Conservation (phyloP, 2,113 vertebrate species). For the Collichthys lucidus region DNA sequence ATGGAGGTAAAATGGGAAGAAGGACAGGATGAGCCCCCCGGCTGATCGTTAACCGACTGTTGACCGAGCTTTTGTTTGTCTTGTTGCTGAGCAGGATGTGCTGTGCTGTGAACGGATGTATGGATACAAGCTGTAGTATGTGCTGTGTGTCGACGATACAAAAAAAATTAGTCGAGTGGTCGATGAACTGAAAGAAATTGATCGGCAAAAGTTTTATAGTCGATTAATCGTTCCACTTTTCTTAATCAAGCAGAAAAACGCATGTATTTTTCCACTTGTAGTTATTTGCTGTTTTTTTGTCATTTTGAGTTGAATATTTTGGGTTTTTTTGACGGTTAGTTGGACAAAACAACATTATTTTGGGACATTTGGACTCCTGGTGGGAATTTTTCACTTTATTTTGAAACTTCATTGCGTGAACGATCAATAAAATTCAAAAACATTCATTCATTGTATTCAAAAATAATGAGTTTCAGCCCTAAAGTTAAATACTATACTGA, state of each 20-base stretch:
- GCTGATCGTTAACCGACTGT: slow-evolving; percentile 16
- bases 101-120: background rate
- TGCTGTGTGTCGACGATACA: too few species aligned
- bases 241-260: background rate
- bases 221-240: background rate
- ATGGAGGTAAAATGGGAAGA: background rate
- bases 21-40: slow-evolving; percentile 28
- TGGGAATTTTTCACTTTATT: background rate
- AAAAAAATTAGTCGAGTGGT: background rate
- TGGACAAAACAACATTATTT: background rate
- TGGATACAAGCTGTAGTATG: background rate
- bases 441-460: background rate
- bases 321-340: background rate
- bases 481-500: background rate
- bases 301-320: background rate
- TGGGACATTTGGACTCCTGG: too few species aligned
- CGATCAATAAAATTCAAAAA: background rate
- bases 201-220: background rate
- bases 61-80: slow-evolving; percentile 43
- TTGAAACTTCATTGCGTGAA: too few species aligned
- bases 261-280: too few species aligned
- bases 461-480: background rate
- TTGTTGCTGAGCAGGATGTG: background rate
- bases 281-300: too few species aligned
- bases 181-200: background rate